phyloP scores from a whole-genome alignment of 2,888 invertebrate species.

The Diarsia dahlii region DNA sequence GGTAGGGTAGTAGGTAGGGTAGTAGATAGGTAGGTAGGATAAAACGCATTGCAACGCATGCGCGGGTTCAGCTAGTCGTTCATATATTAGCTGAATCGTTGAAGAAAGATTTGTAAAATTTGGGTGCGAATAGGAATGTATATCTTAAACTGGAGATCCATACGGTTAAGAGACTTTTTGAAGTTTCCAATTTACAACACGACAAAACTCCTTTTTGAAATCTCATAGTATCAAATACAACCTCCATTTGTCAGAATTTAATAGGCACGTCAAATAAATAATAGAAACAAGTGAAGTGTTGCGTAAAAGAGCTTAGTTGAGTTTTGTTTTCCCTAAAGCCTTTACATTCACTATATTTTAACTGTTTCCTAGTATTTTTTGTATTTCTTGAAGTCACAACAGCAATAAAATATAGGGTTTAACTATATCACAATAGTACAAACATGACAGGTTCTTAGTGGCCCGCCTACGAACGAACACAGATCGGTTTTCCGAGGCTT shows the following conservation, averaged over 20 bases:
- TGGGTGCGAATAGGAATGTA: not conserved
- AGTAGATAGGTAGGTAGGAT: no score
- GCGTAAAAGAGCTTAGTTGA: slow-evolving; percentile 13
- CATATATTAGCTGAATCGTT: not conserved
- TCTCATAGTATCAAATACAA: slow-evolving; percentile 7
- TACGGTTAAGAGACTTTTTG: not conserved
- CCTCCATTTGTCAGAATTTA: not conserved
- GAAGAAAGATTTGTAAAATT: not conserved
- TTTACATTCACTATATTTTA: slow-evolving; percentile 29
- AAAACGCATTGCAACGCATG: no score
- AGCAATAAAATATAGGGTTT: slow-evolving; percentile 62
- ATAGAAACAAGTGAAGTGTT: slow-evolving; percentile 17
- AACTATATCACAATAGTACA: slow-evolving; percentile 58
- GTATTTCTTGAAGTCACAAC: slow-evolving; percentile 60
- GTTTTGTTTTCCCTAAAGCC: slow-evolving; percentile 40
- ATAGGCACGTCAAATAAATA: not conserved
- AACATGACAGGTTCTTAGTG: slow-evolving; percentile 59
- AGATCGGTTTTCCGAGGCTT: slow-evolving; percentile 55
- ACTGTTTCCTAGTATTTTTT: slow-evolving; percentile 39
- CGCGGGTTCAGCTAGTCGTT: no score
- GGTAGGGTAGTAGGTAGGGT: no score
- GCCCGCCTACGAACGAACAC: slow-evolving; percentile 62
- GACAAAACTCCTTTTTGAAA: not conserved
- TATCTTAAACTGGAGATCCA: not conserved
- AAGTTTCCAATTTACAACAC: not conserved